phyloP scores from a whole-genome alignment of 2,797 vertebrate species.

The Euthynnus affinis region DNA sequence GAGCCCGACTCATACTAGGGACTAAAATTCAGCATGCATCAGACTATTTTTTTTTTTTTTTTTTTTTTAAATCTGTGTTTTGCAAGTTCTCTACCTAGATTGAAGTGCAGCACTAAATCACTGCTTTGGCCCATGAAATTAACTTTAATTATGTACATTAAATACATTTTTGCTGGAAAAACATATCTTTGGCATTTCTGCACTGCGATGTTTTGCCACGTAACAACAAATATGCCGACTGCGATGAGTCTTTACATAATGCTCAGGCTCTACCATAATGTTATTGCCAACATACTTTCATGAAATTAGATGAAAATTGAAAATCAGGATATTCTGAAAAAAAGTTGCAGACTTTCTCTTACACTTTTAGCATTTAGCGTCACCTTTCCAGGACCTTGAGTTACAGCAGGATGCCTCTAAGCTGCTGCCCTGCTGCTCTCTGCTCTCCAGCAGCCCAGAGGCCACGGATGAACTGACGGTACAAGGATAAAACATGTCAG shows the following conservation, averaged over 20 bases:
- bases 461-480: constrained; percentile 5
- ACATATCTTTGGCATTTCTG: too few species aligned
- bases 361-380: constrained; percentile 5
- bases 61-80: too few species aligned
- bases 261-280: too few species aligned
- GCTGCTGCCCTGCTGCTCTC: constrained; percentile 19
- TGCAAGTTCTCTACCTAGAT: too few species aligned
- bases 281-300: not conserved
- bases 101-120: not conserved
- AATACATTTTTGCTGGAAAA: too few species aligned
- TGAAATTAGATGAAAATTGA: not conserved
- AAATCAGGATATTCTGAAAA: not conserved
- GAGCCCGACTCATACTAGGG: not conserved
- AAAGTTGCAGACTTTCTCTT: constrained; percentile 14
- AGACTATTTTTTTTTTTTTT: too few species aligned
- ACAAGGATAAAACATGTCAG: constrained; percentile 50
- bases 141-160: not conserved
- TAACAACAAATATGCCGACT: too few species aligned
- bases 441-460: constrained; percentile 26
- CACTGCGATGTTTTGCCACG: too few species aligned
- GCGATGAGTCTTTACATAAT: not conserved
- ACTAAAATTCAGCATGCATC: too few species aligned
- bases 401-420: constrained; percentile 26
- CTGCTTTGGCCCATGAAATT: not conserved
- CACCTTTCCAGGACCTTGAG: constrained; percentile 30